These are phyloP conservation scores for Phacellophora camtschatica DNA, from an alignment of 30 jellyfish, hydroid and myxozoan species.

Conservation along the genomic window DNA sequence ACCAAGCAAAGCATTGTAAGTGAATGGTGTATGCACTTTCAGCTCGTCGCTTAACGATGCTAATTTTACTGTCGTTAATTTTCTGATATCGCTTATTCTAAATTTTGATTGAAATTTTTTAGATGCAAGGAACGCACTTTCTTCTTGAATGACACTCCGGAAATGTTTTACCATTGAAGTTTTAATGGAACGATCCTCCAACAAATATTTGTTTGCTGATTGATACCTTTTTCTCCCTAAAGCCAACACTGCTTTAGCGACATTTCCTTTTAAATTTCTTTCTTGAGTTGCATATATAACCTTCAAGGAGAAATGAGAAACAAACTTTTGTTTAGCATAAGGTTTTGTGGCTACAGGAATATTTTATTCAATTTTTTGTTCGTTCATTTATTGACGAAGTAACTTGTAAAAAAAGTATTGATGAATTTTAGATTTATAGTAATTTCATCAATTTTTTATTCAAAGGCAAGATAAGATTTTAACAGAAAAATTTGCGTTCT, in stretches of 20 bases:
- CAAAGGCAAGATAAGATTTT: no score
- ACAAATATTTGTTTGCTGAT: not conserved
- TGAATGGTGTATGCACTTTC: not conserved
- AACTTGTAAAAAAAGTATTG: no score
- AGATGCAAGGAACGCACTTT: not conserved
- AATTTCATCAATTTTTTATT: no score
- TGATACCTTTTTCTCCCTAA: not conserved
- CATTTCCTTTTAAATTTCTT: not conserved
- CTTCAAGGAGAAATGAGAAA: no score
- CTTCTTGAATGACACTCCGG: not conserved
- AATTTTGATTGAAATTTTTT: not conserved
- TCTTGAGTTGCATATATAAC: not conserved
- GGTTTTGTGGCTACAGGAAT: no score
- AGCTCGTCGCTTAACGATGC: not conserved
- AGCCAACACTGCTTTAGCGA: not conserved
- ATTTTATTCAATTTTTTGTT: no score
- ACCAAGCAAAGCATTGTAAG: not conserved
- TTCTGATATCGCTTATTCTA: not conserved
- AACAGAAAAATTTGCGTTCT: no score
- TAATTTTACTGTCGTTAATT: not conserved
- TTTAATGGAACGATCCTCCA: not conserved
- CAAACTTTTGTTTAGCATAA: no score
- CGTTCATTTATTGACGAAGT: no score
- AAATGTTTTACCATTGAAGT: not conserved
- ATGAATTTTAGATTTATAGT: no score